Base-by-base conservation (phyloP, 2,888 invertebrate species). In the Busseola fusca region DNA sequence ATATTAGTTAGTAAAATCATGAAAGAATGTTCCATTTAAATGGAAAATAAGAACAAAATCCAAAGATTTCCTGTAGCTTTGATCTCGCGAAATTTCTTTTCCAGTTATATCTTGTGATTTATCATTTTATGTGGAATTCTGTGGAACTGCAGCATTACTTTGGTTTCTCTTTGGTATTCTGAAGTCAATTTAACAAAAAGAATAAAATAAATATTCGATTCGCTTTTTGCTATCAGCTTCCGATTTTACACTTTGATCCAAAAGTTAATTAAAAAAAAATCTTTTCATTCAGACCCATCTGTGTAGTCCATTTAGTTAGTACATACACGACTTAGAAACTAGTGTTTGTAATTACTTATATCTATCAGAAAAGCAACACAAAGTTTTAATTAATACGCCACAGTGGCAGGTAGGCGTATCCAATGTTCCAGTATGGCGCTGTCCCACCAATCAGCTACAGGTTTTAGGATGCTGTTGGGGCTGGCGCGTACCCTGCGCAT, bases 31-130 rank as follows among this genome's bases (percentile, higher is more conserved):
- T 45, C 58, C 30, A 69, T 77, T 77, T 52, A 57, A 72, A 69
- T 37, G 7, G 27, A 25, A 63, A 70, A 52, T 37, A 58, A 45
- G 21, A 63, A 78, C 52, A 63, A 52, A 70, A 70, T 25, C 5
- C 30, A 71, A 63, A 57, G 18, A 58, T 52, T 77, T 78, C 56
- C 71, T 21, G 42, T 58, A 4, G 60, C 64, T 76, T 78, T 76
- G 79, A 76, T 78, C 60, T 76, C 25, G 21, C 1, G 25, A 60
- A 52, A 72, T 77, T 74, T 40, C 30, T 37, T 65, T 37, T 21
- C 1, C 48, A 40, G 74, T 78, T 72, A 78, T 72, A 64, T 64
- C 50, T 45, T 14, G 50, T 52, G 45, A 62, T 64, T 78, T 56
- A 52, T 73, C 21, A 27, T 48, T 73, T 60, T n/a, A 27, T 45